A percentile compares a stretch with the other conserved stretches of the same genome.
Conservation (phyloP, 2,113 vertebrate genomes). For the Bubo scandiacus region DNA sequence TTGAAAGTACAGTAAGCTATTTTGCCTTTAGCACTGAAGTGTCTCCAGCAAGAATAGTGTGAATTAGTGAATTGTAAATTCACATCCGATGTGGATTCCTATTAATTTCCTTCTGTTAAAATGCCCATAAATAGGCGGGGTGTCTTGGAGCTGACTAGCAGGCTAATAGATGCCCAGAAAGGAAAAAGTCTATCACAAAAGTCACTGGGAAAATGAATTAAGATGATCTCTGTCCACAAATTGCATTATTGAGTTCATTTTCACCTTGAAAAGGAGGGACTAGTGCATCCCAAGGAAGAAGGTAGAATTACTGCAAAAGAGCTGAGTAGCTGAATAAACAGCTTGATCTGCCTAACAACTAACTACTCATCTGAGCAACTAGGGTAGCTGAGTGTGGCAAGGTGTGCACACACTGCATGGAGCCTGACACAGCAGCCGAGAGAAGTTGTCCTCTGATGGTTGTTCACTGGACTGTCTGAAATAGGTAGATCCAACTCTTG, state of each 20-base stretch:
- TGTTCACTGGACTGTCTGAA: background rate
- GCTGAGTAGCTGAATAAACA: background rate
- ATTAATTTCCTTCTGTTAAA: background rate
- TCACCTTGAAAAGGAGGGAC: background rate
- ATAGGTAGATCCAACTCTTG: background rate
- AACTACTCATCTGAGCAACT: background rate
- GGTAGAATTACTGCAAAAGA: background rate
- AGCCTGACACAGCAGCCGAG: background rate
- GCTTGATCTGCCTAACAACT: background rate
- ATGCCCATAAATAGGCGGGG: background rate
- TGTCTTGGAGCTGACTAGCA: background rate
- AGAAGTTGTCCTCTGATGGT: background rate
- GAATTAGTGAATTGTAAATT: background rate
- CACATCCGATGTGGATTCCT: background rate
- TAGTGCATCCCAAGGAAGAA: background rate
- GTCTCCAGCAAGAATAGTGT: background rate
- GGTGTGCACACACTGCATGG: background rate
- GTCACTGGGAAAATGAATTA: background rate
- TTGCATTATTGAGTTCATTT: background rate
- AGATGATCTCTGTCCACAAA: background rate
- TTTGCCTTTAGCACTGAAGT: background rate
- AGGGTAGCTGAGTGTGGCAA: background rate
- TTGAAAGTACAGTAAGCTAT: background rate
- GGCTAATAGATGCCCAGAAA: background rate
- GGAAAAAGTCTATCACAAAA: background rate